Conservation (phyloP, 2,113 vertebrate genomes). For the Origma solitaria region DNA sequence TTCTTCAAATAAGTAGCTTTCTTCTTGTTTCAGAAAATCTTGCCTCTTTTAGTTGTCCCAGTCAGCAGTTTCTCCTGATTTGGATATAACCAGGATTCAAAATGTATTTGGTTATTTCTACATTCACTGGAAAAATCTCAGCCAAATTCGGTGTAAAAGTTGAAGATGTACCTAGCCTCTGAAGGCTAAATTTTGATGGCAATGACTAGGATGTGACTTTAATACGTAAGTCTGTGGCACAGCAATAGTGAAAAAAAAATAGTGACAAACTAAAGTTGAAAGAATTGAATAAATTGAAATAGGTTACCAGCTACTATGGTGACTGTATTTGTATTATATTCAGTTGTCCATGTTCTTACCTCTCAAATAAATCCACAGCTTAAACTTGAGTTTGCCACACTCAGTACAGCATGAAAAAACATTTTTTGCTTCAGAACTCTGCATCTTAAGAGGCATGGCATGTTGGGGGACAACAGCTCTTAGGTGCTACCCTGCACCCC, state of each 20-base stretch:
- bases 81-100: background rate
- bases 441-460: accelerated
- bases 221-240: background rate
- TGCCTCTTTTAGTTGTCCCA: background rate
- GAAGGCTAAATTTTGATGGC: background rate
- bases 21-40: background rate
- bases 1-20: background rate
- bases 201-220: background rate
- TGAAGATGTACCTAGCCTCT: background rate
- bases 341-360: background rate
- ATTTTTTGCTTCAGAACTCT: background rate
- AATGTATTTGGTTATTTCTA: background rate
- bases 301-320: background rate
- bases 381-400: background rate
- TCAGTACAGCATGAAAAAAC: background rate
- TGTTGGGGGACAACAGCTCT: background rate
- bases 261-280: background rate
- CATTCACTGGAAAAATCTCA: background rate
- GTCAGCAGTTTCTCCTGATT: background rate
- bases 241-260: background rate
- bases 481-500: accelerated
- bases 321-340: background rate
- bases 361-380: background rate
- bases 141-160: background rate
- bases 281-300: accelerated